phyloP scores from a whole-genome alignment of 2,113 vertebrate species.

The Centrocercus urophasianus region DNA sequence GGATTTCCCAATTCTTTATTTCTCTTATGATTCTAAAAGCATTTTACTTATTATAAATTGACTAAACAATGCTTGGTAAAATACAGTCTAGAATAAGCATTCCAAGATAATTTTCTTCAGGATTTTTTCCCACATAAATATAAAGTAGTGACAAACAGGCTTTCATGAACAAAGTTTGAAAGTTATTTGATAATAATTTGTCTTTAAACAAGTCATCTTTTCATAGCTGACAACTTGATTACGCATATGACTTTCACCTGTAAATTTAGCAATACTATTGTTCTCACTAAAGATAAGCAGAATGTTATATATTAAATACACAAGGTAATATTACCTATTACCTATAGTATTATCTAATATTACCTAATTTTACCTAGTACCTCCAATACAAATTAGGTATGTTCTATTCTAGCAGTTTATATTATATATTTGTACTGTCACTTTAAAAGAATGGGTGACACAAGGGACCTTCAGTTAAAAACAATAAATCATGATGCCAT shows the following conservation, averaged over 20 bases:
- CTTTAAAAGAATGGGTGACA: neutral
- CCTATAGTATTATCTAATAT: neutral
- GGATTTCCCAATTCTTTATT: slow-evolving; percentile 40
- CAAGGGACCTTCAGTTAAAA: neutral
- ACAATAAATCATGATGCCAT: neutral
- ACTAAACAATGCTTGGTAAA: neutral
- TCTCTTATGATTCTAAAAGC: neutral
- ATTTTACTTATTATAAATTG: slow-evolving; percentile 17
- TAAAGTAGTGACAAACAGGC: neutral
- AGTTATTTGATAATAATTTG: neutral
- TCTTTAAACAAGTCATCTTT: neutral
- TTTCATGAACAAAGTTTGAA: neutral
- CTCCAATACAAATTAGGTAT: neutral
- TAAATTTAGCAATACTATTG: neutral
- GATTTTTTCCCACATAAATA: neutral
- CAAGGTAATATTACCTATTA: neutral
- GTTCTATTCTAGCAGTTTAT: neutral
- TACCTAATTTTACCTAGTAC: neutral
- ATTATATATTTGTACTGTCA: neutral
- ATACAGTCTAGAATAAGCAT: neutral
- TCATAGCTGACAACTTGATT: neutral
- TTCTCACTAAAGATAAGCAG: neutral
- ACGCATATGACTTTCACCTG: neutral
- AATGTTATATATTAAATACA: neutral
- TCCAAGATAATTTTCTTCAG: neutral